These are phyloP conservation scores for Caenorhabditis sinica DNA, from an alignment of 2,888 invertebrate genomes.

Conservation along the genomic window DNA sequence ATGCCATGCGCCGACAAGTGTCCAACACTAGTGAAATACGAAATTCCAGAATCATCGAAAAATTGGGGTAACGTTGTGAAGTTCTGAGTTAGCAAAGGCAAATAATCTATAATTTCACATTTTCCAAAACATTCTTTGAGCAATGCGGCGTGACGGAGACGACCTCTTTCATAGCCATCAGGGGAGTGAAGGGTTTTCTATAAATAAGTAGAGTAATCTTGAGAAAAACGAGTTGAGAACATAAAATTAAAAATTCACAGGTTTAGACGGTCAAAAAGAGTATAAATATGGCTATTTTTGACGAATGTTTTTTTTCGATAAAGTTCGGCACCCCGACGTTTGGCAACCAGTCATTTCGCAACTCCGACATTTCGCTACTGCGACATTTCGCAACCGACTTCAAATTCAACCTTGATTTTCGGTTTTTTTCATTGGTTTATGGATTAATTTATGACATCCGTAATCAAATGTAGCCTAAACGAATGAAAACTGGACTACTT, in stretches of 20 bases:
- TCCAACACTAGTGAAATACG: conserved; percentile 5
- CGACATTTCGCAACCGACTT: too few species aligned
- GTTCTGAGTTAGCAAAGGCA: not conserved
- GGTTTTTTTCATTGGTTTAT: too few species aligned
- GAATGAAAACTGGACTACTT: too few species aligned
- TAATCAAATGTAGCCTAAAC: too few species aligned
- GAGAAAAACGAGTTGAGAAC: not conserved
- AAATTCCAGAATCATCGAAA: conserved; percentile 8
- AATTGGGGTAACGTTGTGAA: not conserved
- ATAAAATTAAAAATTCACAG: not conserved
- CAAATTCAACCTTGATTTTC: too few species aligned
- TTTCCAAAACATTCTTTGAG: conserved; percentile 15
- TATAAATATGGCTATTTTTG: conserved; percentile 3
- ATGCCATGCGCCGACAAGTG: conserved; percentile 22
- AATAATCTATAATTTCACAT: conserved; percentile 30
- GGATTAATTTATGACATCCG: too few species aligned
- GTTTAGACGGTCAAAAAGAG: not conserved
- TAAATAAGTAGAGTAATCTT: not conserved
- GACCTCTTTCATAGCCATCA: conserved; percentile 1
- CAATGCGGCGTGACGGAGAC: conserved; percentile 7
- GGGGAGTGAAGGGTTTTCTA: conserved; percentile 16
- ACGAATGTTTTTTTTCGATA: not conserved
- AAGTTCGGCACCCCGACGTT: too few species aligned
- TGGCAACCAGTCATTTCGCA: too few species aligned
- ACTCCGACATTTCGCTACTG: too few species aligned